Evolutionary conservation across 2,888 invertebrate species (phyloP), one percentile per base, ranked within the genome.

Genomic region (Morpho achilles): DNA sequence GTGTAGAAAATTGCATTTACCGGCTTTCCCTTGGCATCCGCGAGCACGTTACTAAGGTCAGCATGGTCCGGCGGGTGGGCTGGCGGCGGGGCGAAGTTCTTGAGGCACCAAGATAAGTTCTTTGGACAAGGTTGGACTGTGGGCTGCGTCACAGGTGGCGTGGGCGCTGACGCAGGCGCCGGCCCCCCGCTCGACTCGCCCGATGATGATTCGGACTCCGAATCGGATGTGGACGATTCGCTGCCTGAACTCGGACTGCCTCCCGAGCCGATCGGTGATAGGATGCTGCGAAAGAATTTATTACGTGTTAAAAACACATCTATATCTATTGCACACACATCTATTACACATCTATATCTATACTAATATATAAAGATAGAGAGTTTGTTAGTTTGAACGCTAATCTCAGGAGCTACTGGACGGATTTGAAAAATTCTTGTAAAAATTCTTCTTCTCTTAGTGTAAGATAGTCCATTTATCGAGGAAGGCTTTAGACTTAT

Each of bases 191-290:
- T 69, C 5, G 81, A 73, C 65, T 78, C 89, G 55, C 92, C 93
- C 1, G 93, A 90, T 9, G 92, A 92, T 0, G 94, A 92, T 63
- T 93, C 92, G 7, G 93, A 92, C 64, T 92, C 92, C 0, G 94
- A 93, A 71, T 93, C 94, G 45, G 93, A 93, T 0, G 93, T 93
- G 2, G 94, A 93, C 6, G 92, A 90, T 69, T 92, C 87, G 72
- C 93, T 90, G 71, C 90, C 87, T 67, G 93, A 74, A 75, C 91
- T 82, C 43, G 85, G 84, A 66, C 87, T 82, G 66, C 84, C 68
- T 70, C 82, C 77, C 69, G 92, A 80, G 56, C 87, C 76, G 84
- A 92, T 76, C 62, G 92, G 78, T 61, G 91, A 77, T 67, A 87
- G 74, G 69, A 86, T 83, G 62, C 90, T 91, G 84, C 67, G 79